Base-by-base conservation (phyloP, 2,888 invertebrate species). In the Itoplectis maculator region DNA sequence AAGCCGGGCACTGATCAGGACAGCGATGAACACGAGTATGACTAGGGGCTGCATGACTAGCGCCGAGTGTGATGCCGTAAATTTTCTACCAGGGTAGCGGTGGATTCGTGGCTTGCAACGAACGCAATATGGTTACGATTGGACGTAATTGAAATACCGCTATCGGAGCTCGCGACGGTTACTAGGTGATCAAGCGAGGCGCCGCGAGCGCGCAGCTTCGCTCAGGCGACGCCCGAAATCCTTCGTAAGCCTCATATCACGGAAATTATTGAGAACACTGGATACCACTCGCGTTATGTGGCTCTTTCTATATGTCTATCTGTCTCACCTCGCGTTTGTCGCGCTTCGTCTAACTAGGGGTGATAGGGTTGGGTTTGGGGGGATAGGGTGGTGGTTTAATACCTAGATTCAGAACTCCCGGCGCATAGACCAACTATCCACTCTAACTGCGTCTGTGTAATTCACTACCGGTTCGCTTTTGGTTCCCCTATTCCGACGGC, bases 71-170 rank as follows among this genome's bases (percentile, higher is more conserved):
- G n/a, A n/a, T n/a, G n/a, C n/a, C n/a, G n/a, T n/a, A n/a, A n/a
- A 29, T 29, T 29, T 29, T 29, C 29, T 29, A 5, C 29, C 3
- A 68, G 79, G 66, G 76, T 74, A 85, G 59, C 61, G 54, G 61
- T 35, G 49, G 54, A 40, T 59, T 47, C 23, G 68, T 47, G 54
- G 74, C 61, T 82, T 2, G 79, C 79, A 82, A 86, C 81, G 73
- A 81, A 84, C 86, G 84, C 88, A 88, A 90, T 88, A 86, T 84
- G 84, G 82, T 75, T 84, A 89, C 86, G 88, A 88, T 88, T 87
- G 87, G 86, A 83, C 74, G 87, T 90, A 89, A 91, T 90, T 89
- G 88, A 88, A 91, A 91, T 86, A 85, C 86, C 86, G 84, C 76
- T 72, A 73, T 42, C 74, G 8, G 63, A 61, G 59, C 49, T 49